Conservation (phyloP, 2,113 vertebrate species). For the Menura novaehollandiae region DNA sequence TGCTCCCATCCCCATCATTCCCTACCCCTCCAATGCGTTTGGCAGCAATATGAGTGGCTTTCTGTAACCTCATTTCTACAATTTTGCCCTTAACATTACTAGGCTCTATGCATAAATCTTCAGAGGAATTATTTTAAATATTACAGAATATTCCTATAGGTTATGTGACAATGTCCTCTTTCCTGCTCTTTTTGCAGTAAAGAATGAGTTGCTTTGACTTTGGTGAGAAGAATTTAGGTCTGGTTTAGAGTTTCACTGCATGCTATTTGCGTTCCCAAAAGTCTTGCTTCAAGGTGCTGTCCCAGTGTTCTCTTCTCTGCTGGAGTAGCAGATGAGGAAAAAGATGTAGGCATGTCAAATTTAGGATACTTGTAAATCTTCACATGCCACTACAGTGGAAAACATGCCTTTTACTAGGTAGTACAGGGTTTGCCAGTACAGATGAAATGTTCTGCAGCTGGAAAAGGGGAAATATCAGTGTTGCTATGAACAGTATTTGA, state of each 20-base stretch:
- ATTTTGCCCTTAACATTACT: background rate
- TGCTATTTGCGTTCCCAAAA: background rate
- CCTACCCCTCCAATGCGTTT: background rate
- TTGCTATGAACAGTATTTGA: background rate
- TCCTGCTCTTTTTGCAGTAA: background rate
- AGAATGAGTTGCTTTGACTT: background rate
- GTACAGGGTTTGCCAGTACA: background rate
- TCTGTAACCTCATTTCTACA: background rate
- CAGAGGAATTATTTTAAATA: background rate
- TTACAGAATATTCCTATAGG: background rate
- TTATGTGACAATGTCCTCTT: background rate
- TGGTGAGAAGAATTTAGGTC: background rate
- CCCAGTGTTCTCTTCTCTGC: background rate
- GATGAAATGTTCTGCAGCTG: background rate
- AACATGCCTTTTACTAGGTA: background rate
- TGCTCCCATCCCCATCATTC: background rate
- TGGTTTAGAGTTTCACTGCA: background rate
- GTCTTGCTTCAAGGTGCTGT: background rate
- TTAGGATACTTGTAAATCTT: background rate
- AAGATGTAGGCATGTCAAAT: background rate
- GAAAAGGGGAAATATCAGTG: background rate
- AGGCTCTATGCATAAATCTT: background rate
- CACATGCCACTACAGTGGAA: background rate
- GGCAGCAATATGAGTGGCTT: background rate
- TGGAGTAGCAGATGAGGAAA: background rate